A percentile compares a stretch with the other conserved stretches of the same genome.
Conservation (phyloP, 1,140 invertebrate genomes). For the Sitophilus oryzae region DNA sequence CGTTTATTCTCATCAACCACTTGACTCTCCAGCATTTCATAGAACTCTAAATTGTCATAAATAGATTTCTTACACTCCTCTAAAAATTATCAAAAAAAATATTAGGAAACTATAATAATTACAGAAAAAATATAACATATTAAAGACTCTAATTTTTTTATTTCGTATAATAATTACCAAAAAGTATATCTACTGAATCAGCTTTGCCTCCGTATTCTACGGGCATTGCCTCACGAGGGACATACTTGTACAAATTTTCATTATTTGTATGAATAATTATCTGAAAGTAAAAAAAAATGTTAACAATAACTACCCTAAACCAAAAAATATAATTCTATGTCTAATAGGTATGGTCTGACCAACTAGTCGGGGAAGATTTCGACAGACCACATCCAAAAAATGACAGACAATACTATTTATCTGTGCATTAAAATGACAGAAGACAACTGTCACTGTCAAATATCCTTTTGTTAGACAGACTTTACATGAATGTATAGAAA, state of each 20-base stretch:
- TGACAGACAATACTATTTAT: too few species aligned
- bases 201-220: conserved; percentile 50
- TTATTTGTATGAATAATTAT: conserved; percentile 45
- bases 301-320: background rate
- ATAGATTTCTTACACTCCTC: conserved; percentile 10
- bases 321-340: background rate
- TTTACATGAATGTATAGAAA: too few species aligned
- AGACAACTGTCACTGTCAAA: too few species aligned
- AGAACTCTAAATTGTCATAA: conserved; percentile 11
- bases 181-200: conserved; percentile 39
- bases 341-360: background rate
- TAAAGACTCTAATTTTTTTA: background rate
- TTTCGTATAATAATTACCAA: conserved; percentile 35
- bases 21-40: conserved; percentile 37
- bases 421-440: too few species aligned
- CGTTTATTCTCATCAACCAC: conserved; percentile 55
- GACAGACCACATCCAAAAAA: too few species aligned
- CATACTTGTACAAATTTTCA: conserved; percentile 34
- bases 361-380: too few species aligned
- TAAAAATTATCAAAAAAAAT: too few species aligned
- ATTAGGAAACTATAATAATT: too few species aligned
- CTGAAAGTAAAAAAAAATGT: conserved; percentile 39
- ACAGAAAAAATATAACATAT: background rate
- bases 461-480: too few species aligned
- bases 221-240: conserved; percentile 41